Evolutionary conservation across 2,797 vertebrate genomes (phyloP), one percentile per base, ranked within the genome.

Genomic region (Lacerta viridis): DNA sequence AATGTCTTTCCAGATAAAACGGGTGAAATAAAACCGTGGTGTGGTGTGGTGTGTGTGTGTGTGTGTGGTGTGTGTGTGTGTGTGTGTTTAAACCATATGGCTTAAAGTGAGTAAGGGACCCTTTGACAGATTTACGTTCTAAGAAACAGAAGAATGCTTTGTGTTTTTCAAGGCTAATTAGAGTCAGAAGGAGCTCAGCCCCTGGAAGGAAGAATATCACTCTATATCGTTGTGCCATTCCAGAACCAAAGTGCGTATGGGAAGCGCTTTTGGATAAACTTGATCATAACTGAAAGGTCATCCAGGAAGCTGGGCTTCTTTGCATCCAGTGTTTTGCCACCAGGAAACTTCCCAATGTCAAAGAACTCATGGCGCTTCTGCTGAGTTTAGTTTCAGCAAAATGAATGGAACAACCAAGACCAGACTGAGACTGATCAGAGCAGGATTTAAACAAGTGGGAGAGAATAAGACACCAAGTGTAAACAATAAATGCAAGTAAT

Each of bases 121-220:
- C 71, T 46, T 39, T 92, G 91, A 77, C 43, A 90, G 85, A 93
- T 94, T 93, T 92, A 89, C 85, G 46, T 41, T 59, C 85, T 92
- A 85, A 94, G 50, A 95, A 94, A 77, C 74, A 43, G 61, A 87
- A 79, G 83, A 72, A 92, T 78, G 86, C 88, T 88, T 39, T 11
- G 59, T 13, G 29, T 82, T 87, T 91, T 91, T 86, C 72, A 91
- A 90, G 33, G 18, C 20, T 84, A 89, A 86, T 90, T 77, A 83
- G 1, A 0, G 85, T 90, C 89, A 93, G 91, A 92, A 89, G 46
- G 17, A 64, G 50, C 87, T 90, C 74, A 80, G 39, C 41, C 61
- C 78, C 39, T 85, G 90, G 25, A 90, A 36, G 2, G 55, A 59
- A 0, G 1, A 36, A 61, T 13, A 5, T 80, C 77, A 92, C 92